A percentile compares a stretch with the other conserved stretches of the same genome.
These are phyloP conservation scores for Resseliella maxima DNA, from an alignment of 2,888 invertebrate genomes.

Conservation along the genomic window DNA sequence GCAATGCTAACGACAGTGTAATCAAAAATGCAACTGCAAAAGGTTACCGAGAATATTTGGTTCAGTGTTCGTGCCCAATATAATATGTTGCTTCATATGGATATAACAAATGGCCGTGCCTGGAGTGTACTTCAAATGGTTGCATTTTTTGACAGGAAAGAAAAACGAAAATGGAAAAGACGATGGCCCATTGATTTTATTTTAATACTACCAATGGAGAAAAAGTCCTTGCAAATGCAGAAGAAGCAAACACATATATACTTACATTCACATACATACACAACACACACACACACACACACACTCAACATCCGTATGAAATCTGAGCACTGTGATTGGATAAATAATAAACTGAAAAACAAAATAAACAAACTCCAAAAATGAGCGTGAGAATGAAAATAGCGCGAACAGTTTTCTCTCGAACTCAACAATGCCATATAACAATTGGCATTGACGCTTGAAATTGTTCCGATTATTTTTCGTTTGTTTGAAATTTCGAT, in stretches of 20 bases:
- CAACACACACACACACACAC: not conserved
- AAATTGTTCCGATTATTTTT: not conserved
- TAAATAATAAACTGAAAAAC: not conserved
- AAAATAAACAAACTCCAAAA: not conserved
- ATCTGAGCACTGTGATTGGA: not conserved
- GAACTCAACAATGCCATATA: not conserved
- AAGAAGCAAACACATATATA: not conserved
- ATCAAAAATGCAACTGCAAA: conserved; percentile 36
- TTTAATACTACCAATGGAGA: conserved; percentile 9
- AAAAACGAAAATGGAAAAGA: conserved; percentile 39
- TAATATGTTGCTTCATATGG: conserved; percentile 42
- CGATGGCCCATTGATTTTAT: conserved; percentile 34
- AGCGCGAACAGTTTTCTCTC: not conserved
- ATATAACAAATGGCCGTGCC: conserved; percentile 18
- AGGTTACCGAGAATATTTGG: conserved; percentile 19
- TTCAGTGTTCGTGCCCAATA: not conserved
- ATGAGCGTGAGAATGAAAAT: not conserved
- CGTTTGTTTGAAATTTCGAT: not conserved
- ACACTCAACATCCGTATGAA: not conserved
- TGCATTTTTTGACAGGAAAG: conserved; percentile 45
- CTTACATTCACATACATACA: too few relatives aligned
- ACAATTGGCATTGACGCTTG: conserved; percentile 41
- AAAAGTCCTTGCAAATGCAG: not conserved
- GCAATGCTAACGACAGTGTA: conserved; percentile 53
- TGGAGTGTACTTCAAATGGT: conserved; percentile 44